Base-by-base conservation (phyloP, 1,140 invertebrate species). In the Drosophila tristis region DNA sequence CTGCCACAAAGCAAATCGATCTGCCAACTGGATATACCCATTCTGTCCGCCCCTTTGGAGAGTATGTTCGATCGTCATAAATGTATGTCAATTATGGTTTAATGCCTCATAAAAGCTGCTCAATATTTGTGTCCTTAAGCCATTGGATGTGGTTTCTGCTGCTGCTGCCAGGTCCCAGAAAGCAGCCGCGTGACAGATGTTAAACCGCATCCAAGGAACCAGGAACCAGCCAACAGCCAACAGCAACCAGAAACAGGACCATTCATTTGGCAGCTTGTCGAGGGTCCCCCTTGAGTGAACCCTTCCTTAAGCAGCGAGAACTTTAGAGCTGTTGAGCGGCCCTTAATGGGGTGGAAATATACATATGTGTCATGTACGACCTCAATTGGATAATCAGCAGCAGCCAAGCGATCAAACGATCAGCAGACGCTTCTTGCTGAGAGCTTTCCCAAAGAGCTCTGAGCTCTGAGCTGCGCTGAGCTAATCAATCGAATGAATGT, bases 161-260 rank as follows among this genome's bases (percentile, higher is more conserved):
- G 54, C 57, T 49, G 13, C 23, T 20, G 5, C n/a, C 45, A 48
- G 51, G 26, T 65, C 62, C 53, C 76, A 82, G 82, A 67, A 89
- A 84, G 58, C 70, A 78, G 85, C 62, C 79, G 35, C 35, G 72
- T 70, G 82, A 89, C 82, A 87, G 82, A 82, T 87, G 82, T 87
- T 87, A 76, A 74, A 75, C 82, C 82, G 74, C 81, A 78, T 68
- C 70, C 68, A 16, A 16, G 16, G 16, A 16, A 16, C 16, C 16
- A 74, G 76, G 67, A 53, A 65, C 43, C 51, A 47, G 47, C 39
- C n/a, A n/a, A n/a, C n/a, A n/a, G n/a, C n/a, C n/a, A n/a, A n/a
- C 16, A 16, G 16, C 16, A 35, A 11, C 9, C 45, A 43, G 49
- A 23, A 56, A 56, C 44, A 68, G 73, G 66, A 64, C 56, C 74